Base-by-base conservation (phyloP, 2,113 vertebrate species). In the Phyllostomus hastatus region DNA sequence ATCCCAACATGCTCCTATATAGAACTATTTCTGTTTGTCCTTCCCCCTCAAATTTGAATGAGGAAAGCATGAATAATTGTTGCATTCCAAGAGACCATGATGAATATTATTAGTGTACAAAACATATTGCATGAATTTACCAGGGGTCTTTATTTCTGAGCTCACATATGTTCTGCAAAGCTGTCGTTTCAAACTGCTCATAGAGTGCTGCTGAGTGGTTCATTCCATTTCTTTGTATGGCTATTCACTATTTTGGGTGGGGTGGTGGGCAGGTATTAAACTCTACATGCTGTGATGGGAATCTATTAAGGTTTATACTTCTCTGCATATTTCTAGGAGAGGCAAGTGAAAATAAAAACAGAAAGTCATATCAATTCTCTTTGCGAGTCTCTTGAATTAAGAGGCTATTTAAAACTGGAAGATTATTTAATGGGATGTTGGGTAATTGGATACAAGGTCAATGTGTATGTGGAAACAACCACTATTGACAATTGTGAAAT, bases 101-200 rank as follows among this genome's bases (percentile, higher is more conserved):
- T 52, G 94, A 48, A 92, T 97, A 97, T 97, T 94, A 97, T 73
- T 91, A 96, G 83, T 93, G 93, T 96, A 92, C 86, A 96, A 96
- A 97, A 75, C 97, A 96, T 96, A 97, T 96, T 98, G 96, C 93
- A 96, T 96, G 90, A 93, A 93, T 98, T 98, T 97, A 90, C 95
- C 82, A 95, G 64, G 72, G 88, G 95, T 97, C 97, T 97, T 98
- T 97, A 97, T 97, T 61, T 97, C 97, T 97, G 90, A 97, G 94
- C 82, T 97, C 78, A 66, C 96, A 96, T 98, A 97, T 97, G 96
- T 95, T 98, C 88, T 94, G 79, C 95, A 97, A 97, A 97, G 94
- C 92, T 97, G 90, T 96, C 94, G 76, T 96, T 97, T 96, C 83
- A 95, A 98, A 83, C 88, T 91, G 86, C 38, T 82, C 95, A 90